phyloP scores from a whole-genome alignment of 2,113 vertebrate species.

The Macaca nemestrina region DNA sequence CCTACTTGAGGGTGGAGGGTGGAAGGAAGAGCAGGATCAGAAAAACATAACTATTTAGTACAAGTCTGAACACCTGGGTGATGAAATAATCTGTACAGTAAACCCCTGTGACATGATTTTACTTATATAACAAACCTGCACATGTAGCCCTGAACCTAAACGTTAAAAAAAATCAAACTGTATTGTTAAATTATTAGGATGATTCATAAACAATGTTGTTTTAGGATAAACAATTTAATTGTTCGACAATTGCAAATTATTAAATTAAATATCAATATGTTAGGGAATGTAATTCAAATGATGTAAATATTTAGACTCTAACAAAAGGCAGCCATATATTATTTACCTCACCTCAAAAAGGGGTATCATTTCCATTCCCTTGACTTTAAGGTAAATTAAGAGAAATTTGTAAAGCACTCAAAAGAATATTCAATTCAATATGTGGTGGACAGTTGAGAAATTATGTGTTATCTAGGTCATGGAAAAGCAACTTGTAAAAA shows the following conservation, averaged over 20 bases:
- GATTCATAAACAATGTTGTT: neutral
- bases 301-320: neutral
- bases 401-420: neutral
- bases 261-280: neutral
- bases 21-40: no score
- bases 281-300: neutral
- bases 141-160: no score
- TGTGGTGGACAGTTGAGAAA: neutral
- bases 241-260: neutral
- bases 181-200: neutral
- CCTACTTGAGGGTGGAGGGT: no score
- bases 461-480: neutral
- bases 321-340: neutral
- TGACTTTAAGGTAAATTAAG: neutral
- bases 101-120: no score
- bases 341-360: neutral
- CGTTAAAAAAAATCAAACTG: neutral
- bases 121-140: no score
- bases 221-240: neutral
- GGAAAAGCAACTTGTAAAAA: neutral
- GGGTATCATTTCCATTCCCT: neutral
- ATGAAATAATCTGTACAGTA: no score
- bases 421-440: neutral
- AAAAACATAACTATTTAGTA: no score
- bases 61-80: no score